These are phyloP conservation scores for Metopolophium dirhodum DNA, from an alignment of 1,140 invertebrate genomes.

Conservation along the genomic window DNA sequence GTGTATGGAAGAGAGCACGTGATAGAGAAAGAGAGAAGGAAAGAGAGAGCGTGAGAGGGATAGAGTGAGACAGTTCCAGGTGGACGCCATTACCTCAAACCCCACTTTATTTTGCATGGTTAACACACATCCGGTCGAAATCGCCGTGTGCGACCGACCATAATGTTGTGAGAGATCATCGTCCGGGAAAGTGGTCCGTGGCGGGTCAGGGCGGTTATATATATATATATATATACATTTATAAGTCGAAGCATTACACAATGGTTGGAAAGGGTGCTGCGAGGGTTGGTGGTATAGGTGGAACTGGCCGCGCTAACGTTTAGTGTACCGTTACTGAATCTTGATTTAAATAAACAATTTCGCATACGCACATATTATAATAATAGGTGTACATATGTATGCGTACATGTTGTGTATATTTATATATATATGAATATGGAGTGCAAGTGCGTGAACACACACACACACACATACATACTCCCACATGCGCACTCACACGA, in stretches of 20 bases:
- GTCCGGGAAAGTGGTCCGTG: background rate
- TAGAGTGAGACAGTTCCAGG: background rate
- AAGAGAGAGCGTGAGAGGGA: background rate
- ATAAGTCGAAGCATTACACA: background rate
- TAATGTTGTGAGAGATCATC: constrained; percentile 27
- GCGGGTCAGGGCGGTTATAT: background rate
- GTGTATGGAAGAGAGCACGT: background rate
- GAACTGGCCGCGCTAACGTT: background rate
- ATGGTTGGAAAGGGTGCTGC: background rate
- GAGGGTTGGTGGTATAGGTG: background rate
- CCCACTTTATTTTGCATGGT: constrained; percentile 34
- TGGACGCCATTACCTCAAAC: constrained; percentile 3
- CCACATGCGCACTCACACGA: background rate
- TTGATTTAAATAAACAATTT: constrained; percentile 38
- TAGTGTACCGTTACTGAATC: background rate
- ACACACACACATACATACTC: background rate
- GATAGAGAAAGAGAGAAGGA: background rate
- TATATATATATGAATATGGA: background rate
- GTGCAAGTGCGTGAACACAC: background rate
- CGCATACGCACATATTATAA: background rate
- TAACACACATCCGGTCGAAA: background rate
- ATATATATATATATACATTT: background rate
- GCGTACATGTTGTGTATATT: background rate
- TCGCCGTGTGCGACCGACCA: constrained; percentile 4
- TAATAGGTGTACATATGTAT: background rate